Conservation (phyloP, 2,113 vertebrate species). For the Aplodontia rufa region DNA sequence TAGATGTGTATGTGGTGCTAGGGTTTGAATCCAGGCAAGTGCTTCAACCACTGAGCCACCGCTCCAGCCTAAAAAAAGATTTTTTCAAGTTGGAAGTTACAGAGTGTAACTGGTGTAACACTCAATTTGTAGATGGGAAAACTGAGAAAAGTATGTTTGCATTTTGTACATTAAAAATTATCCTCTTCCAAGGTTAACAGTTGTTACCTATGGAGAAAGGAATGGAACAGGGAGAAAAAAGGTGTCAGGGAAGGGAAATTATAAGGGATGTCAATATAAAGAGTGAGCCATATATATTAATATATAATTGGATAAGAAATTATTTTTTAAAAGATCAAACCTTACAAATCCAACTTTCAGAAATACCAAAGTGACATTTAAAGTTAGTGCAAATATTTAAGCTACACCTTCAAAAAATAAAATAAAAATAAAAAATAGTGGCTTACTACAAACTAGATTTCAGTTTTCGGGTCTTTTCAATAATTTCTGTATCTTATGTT, state of each 20-base stretch:
- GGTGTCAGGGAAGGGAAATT: rapidly evolving
- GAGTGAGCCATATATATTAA: neutral
- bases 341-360: conserved; percentile 7
- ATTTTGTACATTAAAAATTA: neutral
- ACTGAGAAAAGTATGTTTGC: neutral
- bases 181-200: neutral
- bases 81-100: conserved; percentile 13
- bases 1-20: too few relatives aligned
- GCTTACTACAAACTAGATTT: neutral
- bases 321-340: conserved; percentile 28
- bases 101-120: conserved; percentile 5
- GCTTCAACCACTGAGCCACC: too few relatives aligned
- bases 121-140: neutral
- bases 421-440: too few relatives aligned
- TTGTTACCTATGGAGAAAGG: neutral
- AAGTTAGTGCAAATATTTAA: conserved; percentile 31
- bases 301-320: conserved; percentile 34
- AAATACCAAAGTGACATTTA: conserved; percentile 29
- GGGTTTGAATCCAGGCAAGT: too few relatives aligned
- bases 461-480: conserved; percentile 14
- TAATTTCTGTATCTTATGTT: conserved; percentile 44
- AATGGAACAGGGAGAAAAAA: neutral
- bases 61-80: too few relatives aligned
- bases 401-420: conserved; percentile 32
- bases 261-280: neutral